These are phyloP conservation scores for Asobara japonica DNA, from an alignment of 1,140 invertebrate genomes.

Conservation along the genomic window DNA sequence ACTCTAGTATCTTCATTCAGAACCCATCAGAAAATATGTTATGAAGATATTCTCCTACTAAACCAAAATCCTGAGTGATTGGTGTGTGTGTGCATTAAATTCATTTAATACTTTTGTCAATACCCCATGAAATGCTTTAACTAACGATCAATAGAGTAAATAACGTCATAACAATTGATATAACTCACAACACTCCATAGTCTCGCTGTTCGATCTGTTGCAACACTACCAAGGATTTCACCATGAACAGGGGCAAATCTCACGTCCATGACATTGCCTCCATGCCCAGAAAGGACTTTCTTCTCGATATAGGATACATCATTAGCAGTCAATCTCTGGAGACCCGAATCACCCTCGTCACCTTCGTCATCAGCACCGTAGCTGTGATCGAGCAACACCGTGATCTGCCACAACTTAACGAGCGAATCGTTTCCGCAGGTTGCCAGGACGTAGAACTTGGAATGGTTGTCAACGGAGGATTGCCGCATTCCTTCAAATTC, in stretches of 20 bases:
- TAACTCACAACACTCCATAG: slow-evolving; percentile 73
- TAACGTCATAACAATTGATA: neutral
- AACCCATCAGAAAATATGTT: no score
- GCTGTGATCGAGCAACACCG: slow-evolving; percentile 42
- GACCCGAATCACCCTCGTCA: slow-evolving; percentile 12
- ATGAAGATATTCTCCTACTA: no score
- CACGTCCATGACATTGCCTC: slow-evolving; percentile 71
- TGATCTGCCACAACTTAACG: slow-evolving; percentile 77
- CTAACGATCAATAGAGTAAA: neutral
- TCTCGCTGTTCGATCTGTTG: slow-evolving; percentile 72
- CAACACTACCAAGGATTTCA: slow-evolving; percentile 70
- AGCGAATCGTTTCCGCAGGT: slow-evolving; percentile 79
- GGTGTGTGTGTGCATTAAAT: no score
- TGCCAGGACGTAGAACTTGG: slow-evolving; percentile 69
- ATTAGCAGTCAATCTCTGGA: neutral
- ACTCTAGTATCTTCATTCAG: no score
- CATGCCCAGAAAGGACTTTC: slow-evolving; percentile 64
- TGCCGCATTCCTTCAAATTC: slow-evolving; percentile 42
- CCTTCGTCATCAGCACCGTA: slow-evolving; percentile 17
- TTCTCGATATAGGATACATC: slow-evolving; percentile 40
- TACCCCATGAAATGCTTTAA: no score
- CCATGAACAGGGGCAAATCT: slow-evolving; percentile 69
- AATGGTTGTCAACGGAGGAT: slow-evolving; percentile 38
- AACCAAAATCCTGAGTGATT: no score
- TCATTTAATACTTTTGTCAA: slow-evolving; percentile 1